phyloP scores from a whole-genome alignment of 2,888 invertebrate species.

The Lepidochrysops patricia region DNA sequence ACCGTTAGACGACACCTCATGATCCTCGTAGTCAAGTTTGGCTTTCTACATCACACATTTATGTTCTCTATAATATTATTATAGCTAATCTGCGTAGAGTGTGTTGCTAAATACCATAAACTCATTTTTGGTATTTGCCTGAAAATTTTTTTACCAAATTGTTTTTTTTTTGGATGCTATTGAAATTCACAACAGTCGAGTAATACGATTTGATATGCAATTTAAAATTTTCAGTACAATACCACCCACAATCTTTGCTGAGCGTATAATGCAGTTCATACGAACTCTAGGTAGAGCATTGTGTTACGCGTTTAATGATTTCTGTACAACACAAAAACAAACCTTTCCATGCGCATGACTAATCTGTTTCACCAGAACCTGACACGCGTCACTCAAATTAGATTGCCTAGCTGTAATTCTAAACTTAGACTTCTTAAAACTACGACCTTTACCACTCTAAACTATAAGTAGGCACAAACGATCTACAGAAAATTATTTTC shows the following conservation, averaged over 20 bases:
- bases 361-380: constrained; percentile 14
- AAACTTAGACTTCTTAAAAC: constrained; percentile 1
- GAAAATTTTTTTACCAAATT: not conserved
- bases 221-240: not conserved
- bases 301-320: constrained; percentile 9
- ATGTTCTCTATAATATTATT: constrained; percentile 21
- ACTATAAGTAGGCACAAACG: constrained; percentile 25
- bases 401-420: constrained; percentile 5
- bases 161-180: too few species aligned
- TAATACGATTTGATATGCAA: not conserved
- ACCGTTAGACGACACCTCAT: constrained; percentile 56
- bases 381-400: constrained; percentile 14
- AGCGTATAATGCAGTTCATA: not conserved
- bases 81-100: constrained; percentile 32
- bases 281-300: constrained; percentile 8
- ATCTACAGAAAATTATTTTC: constrained; percentile 14
- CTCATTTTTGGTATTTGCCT: not conserved
- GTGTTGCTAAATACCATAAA: constrained; percentile 25
- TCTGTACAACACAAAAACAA: constrained; percentile 11
- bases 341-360: constrained; percentile 22
- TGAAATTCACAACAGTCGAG: too few species aligned
- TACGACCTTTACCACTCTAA: not conserved
- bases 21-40: constrained; percentile 54
- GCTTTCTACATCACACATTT: constrained; percentile 32
- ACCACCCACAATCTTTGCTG: not conserved